Percentiles rank a stretch among this genome's conserved stretches.
phyloP scores from a whole-genome alignment of 2,797 vertebrate genomes.

The Pseudopleuronectes americanus region DNA sequence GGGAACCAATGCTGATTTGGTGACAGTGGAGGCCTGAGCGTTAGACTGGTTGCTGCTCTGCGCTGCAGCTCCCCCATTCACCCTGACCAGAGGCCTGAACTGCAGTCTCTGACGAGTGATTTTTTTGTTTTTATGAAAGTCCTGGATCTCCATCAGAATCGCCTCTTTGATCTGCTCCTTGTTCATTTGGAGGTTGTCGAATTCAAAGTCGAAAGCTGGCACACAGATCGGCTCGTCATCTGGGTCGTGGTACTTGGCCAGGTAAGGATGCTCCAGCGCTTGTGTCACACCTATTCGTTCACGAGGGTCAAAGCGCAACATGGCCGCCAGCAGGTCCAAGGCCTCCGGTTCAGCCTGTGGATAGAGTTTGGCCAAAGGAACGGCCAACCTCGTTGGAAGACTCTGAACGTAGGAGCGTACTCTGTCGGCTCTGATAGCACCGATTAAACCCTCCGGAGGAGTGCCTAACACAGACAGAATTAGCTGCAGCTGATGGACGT shows the following conservation, averaged over 20 bases:
- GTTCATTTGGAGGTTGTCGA: constrained; percentile 86
- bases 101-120: constrained; percentile 87
- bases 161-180: constrained; percentile 93
- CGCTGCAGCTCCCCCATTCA: constrained; percentile 37
- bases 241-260: constrained; percentile 92
- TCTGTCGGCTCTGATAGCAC: constrained; percentile 89
- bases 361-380: constrained; percentile 87
- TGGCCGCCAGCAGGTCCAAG: constrained; percentile 85
- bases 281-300: constrained; percentile 87
- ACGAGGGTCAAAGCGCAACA: constrained; percentile 90
- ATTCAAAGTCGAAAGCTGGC: constrained; percentile 94
- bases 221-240: constrained; percentile 95
- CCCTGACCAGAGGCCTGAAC: constrained; percentile 84
- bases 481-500: constrained; percentile 92
- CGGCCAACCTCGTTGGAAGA: constrained; percentile 85
- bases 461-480: constrained; percentile 92
- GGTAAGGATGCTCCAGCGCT: constrained; percentile 89
- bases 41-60: constrained; percentile 40
- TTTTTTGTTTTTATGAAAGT: constrained; percentile 90
- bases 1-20: constrained; percentile 47
- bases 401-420: constrained; percentile 91
- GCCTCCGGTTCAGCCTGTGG: constrained; percentile 87
- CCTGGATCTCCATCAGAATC: constrained; percentile 92
- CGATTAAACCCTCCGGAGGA: constrained; percentile 87
- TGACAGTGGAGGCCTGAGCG: constrained; percentile 47